Base-by-base conservation (phyloP, 2,113 vertebrate genomes). In the Aplodontia rufa region DNA sequence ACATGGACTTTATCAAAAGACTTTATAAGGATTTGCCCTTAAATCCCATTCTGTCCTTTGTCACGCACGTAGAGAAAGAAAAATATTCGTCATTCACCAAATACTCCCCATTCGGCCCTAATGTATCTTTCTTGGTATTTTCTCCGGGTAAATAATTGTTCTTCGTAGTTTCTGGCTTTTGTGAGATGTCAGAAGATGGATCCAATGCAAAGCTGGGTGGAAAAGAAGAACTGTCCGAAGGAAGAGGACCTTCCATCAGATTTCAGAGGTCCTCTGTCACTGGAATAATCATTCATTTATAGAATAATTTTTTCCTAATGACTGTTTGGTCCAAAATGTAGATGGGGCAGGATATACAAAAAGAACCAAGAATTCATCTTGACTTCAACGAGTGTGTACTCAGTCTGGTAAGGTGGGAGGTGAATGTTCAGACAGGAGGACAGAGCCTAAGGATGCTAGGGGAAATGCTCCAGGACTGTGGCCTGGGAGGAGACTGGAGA, bases 141-240 rank as follows among this genome's bases (percentile, higher is more conserved):
- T 26, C 71, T 90, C 71, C 68, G 42, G 76, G 66, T 58, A 51
- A 64, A 32, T 82, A 28, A 53, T 71, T 81, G 51, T 55, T 51
- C 62, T 62, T 69, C 35, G 60, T 96, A 28, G 16, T 81, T 86
- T 93, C 76, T 87, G n/a, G 32, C n/a, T 40, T 47, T 74, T 24
- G 17, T 45, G 60, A 71, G n/a, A 19, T 40, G 19, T 32, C 32
- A 60, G 79, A 58, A 68, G 75, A n/a, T 32, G 13, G 30, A 4
- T 62, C 64, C 20, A 30, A 17, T 74, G 62, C 40, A 37, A 62
- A 69, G 28, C 42, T 37, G 28, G 40, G 13, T 64, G 14, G 82
- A 51, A 32, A 72, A 58, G 49, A 60, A 95, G 19, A 32, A 16
- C 62, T 28, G 3, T 83, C 74, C 53, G 30, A 55, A 45, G 51